phyloP scores from a whole-genome alignment of 64 coral and sea anemone genomes.

The Catalaphyllia jardinei region DNA sequence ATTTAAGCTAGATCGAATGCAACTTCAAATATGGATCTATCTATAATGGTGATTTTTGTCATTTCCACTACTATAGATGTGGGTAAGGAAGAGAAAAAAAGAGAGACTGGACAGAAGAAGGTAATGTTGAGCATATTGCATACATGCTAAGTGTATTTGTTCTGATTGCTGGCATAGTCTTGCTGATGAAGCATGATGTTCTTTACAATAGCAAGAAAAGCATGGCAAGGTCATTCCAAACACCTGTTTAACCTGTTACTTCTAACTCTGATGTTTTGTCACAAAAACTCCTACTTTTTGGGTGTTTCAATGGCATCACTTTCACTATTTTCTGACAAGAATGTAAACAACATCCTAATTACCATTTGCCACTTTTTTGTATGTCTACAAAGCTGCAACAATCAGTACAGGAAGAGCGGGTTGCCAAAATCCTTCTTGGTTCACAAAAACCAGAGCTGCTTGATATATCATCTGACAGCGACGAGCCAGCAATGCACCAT shows the following conservation, averaged over 20 bases:
- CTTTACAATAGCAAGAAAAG: neutral
- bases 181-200: neutral
- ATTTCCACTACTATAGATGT: slow-evolving; percentile 3
- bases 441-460: neutral
- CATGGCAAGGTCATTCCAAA: neutral
- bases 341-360: slow-evolving; percentile 12
- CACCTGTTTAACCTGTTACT: too few species aligned
- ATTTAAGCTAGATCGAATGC: neutral
- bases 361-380: neutral
- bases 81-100: slow-evolving; percentile 2
- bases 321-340: too few species aligned
- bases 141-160: neutral
- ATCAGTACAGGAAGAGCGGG: neutral
- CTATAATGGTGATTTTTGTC: neutral
- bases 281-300: too few species aligned
- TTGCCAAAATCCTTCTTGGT: slow-evolving; percentile 7
- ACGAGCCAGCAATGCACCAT: neutral
- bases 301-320: too few species aligned
- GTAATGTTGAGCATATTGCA: neutral
- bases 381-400: neutral
- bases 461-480: neutral
- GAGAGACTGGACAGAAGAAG: neutral
- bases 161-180: too few species aligned
- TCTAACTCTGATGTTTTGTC: too few species aligned
- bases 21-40: neutral